These are phyloP conservation scores for Gymnodraco acuticeps DNA, from an alignment of 2,797 vertebrate genomes.

Conservation along the genomic window DNA sequence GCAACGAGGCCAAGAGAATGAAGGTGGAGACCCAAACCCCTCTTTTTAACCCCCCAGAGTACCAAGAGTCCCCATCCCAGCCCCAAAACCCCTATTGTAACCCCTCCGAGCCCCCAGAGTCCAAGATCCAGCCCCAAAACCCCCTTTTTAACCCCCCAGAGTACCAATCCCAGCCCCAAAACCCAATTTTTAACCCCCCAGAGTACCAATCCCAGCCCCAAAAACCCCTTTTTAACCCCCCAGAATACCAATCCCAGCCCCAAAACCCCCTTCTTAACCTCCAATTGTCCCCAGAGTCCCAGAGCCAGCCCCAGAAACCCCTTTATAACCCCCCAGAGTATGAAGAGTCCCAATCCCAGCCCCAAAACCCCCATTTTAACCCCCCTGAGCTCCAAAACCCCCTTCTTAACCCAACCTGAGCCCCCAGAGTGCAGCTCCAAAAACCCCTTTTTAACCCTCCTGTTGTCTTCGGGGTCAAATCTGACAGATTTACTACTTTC, in stretches of 20 bases:
- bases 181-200: background rate
- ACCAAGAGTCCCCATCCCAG: slow-evolving; percentile 78
- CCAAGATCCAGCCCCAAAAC: slow-evolving; percentile 78
- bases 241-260: slow-evolving; percentile 81
- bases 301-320: slow-evolving; percentile 77
- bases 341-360: slow-evolving; percentile 80
- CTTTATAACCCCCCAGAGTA: no score
- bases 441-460: slow-evolving; percentile 39
- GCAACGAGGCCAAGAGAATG: slow-evolving; percentile 99
- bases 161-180: slow-evolving; percentile 80
- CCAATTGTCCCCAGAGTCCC: slow-evolving; percentile 37
- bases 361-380: slow-evolving; percentile 58
- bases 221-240: background rate
- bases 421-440: no score
- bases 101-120: slow-evolving; percentile 26
- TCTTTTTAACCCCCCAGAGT: no score
- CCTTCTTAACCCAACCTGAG: slow-evolving; percentile 29
- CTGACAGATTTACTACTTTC: no score
- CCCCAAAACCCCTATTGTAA: slow-evolving; percentile 64
- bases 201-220: slow-evolving; percentile 82
- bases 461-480: background rate
- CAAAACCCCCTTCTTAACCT: slow-evolving; percentile 34
- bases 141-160: slow-evolving; percentile 22
- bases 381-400: slow-evolving; percentile 77
- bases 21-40: slow-evolving; percentile 89